phyloP scores from a whole-genome alignment of 2,888 invertebrate genomes.

The Isoperla grammatica region DNA sequence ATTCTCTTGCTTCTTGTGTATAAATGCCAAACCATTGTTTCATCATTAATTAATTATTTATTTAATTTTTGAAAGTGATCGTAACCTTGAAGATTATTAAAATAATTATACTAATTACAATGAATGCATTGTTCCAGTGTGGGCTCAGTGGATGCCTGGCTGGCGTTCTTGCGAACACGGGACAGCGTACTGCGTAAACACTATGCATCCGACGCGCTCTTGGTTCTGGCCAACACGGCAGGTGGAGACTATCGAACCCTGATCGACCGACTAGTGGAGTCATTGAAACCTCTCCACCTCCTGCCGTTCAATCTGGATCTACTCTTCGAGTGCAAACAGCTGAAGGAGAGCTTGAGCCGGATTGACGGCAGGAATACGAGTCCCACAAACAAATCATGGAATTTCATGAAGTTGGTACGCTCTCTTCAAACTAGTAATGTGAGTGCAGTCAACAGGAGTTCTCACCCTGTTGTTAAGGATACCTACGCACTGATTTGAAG shows the following conservation, averaged over 20 bases:
- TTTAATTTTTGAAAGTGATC: too few relatives aligned
- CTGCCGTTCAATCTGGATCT: slow-evolving; percentile 77
- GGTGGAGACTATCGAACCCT: slow-evolving; percentile 52
- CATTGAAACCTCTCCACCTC: slow-evolving; percentile 72
- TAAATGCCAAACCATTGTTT: too few relatives aligned
- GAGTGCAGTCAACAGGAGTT: too few relatives aligned
- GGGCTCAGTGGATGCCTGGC: slow-evolving; percentile 85
- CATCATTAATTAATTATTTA: too few relatives aligned
- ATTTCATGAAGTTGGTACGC: slow-evolving; percentile 14
- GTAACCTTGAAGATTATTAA: too few relatives aligned
- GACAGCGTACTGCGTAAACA: slow-evolving; percentile 76
- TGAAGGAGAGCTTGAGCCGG: slow-evolving; percentile 68
- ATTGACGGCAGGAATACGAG: slow-evolving; percentile 40
- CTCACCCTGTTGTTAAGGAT: too few relatives aligned
- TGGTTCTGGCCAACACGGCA: slow-evolving; percentile 57
- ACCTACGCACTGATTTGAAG: too few relatives aligned
- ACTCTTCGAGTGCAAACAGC: slow-evolving; percentile 69
- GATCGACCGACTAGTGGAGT: slow-evolving; percentile 67
- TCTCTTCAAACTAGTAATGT: slow-evolving; percentile 9
- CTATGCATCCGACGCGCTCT: slow-evolving; percentile 68
- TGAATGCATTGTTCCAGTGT: too few relatives aligned
- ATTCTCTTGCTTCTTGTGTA: too few relatives aligned
- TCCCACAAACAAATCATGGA: slow-evolving; percentile 16
- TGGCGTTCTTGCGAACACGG: slow-evolving; percentile 76
- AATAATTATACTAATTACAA: too few relatives aligned